Percentiles rank a stretch among this genome's conserved stretches.
These are phyloP conservation scores for Strigamia maritima DNA, from an alignment of 2,888 invertebrate genomes.

Conservation along the genomic window DNA sequence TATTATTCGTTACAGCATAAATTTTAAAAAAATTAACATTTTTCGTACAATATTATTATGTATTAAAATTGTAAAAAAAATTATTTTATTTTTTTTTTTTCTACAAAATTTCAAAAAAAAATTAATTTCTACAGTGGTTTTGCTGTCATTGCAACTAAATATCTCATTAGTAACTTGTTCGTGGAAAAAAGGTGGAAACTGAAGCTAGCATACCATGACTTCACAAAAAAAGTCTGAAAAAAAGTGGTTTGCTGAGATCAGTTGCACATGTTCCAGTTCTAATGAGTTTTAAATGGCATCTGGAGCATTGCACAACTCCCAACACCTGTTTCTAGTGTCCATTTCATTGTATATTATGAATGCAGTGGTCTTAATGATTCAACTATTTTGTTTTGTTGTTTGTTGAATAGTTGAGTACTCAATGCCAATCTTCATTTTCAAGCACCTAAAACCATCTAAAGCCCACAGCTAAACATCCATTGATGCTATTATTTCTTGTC, in stretches of 20 bases:
- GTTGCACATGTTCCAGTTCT: conserved; percentile 5
- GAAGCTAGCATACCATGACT: background rate
- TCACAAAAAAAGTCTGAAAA: background rate
- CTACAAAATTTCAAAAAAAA: no score
- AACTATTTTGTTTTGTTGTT: background rate
- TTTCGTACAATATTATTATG: no score
- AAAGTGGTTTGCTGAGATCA: background rate
- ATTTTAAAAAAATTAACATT: no score
- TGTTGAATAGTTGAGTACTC: no score
- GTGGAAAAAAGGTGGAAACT: background rate
- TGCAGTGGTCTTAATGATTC: background rate
- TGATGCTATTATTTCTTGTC: background rate
- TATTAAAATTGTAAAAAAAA: no score
- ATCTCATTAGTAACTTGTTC: background rate
- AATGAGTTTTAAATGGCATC: conserved; percentile 9
- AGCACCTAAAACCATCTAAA: no score
- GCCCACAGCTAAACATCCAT: background rate
- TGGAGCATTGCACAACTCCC: background rate
- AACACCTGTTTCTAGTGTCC: conserved; percentile 6
- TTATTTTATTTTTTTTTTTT: no score
- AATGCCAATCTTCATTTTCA: background rate
- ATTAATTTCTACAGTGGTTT: background rate
- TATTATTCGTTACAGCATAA: no score
- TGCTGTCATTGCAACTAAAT: background rate
- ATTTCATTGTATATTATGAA: background rate